A percentile compares a stretch with the other conserved stretches of the same genome.
Evolutionary conservation across 2,113 vertebrate species (phyloP).

Genomic region (Cyanoderma ruficeps): DNA sequence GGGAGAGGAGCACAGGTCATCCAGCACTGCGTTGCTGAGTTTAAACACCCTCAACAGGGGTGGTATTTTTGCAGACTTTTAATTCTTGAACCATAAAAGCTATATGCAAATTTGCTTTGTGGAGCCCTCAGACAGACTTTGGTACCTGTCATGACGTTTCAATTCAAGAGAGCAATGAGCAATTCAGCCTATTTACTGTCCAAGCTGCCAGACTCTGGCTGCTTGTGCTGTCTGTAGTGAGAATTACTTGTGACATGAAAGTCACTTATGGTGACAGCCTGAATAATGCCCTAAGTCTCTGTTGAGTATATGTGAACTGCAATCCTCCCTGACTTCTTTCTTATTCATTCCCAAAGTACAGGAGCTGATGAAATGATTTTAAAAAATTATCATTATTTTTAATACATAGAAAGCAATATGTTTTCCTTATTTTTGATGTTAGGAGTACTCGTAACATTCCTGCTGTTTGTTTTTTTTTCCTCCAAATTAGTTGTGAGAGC

Average conservation of each 20-base stretch:
- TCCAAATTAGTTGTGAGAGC: neutral
- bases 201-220: constrained; percentile 43
- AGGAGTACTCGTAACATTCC: neutral
- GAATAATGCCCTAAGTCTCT: constrained; percentile 27
- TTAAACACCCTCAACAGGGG: neutral
- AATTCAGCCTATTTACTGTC: constrained; percentile 48
- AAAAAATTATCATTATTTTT: neutral
- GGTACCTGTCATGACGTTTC: constrained; percentile 47
- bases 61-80: neutral
- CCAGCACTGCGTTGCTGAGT: neutral
- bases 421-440: neutral
- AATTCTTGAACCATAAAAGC: neutral
- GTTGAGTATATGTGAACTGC: neutral
- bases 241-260: constrained; percentile 53
- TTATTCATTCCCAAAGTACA: neutral
- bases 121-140: neutral
- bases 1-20: neutral
- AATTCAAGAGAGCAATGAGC: constrained; percentile 8
- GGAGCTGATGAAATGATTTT: neutral
- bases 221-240: constrained; percentile 10
- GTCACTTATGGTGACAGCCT: constrained; percentile 42
- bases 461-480: neutral
- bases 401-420: neutral
- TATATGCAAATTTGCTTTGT: neutral
- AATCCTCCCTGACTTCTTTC: neutral